phyloP scores from a whole-genome alignment of 2,888 invertebrate species.

The Teinopalpus imperialis region DNA sequence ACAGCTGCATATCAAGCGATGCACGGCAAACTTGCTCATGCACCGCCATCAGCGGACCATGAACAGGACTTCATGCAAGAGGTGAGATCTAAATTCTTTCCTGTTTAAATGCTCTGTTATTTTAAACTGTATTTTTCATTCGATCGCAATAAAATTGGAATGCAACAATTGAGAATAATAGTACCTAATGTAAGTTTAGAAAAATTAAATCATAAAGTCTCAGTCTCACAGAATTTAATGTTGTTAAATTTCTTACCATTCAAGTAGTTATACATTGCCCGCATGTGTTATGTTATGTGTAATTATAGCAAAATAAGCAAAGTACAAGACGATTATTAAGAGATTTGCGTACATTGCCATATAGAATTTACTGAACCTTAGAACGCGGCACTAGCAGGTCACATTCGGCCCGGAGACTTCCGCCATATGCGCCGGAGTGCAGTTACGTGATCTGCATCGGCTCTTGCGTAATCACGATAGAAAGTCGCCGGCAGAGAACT shows the following conservation, averaged over 20 bases:
- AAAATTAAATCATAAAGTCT: no score
- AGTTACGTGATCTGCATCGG: slow-evolving; percentile 79
- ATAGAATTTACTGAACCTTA: slow-evolving; percentile 25
- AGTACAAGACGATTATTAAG: background rate
- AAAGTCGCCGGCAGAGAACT: slow-evolving; percentile 61
- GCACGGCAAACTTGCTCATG: slow-evolving; percentile 84
- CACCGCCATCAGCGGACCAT: slow-evolving; percentile 71
- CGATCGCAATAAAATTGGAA: no score
- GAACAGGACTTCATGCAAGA: slow-evolving; percentile 94
- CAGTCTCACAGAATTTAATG: no score
- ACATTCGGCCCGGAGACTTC: slow-evolving; percentile 74
- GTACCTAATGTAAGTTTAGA: no score
- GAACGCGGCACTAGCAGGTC: slow-evolving; percentile 44
- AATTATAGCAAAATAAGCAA: no score
- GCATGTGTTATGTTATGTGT: no score
- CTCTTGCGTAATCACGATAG: slow-evolving; percentile 70
- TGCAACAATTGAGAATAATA: no score
- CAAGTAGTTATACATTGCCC: no score
- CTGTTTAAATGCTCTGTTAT: no score
- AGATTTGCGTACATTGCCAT: slow-evolving; percentile 3
- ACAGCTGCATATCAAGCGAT: slow-evolving; percentile 97
- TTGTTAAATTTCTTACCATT: no score
- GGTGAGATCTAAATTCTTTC: slow-evolving; percentile 77
- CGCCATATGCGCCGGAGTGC: slow-evolving; percentile 66
- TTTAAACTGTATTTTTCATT: no score